Evolutionary conservation across 92 coral and sea anemone genomes (phyloP).

Genomic region (Parazoanthus swiftii): DNA sequence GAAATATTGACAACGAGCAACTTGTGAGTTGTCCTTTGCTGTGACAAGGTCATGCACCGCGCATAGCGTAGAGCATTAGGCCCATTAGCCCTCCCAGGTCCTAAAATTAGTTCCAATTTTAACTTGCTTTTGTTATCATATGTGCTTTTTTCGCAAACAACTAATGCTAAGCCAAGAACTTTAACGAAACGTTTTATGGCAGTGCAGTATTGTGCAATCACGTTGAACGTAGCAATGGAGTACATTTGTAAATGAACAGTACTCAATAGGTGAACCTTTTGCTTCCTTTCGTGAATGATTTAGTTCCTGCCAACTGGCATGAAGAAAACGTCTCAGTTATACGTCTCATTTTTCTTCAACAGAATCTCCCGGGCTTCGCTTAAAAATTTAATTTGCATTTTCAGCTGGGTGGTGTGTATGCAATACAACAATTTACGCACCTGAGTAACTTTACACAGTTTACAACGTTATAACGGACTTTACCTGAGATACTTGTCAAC

Average conservation of each 20-base stretch:
- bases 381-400: not conserved
- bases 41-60: not conserved
- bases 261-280: not conserved
- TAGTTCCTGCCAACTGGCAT: not conserved
- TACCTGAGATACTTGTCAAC: not conserved
- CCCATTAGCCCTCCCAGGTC: not conserved
- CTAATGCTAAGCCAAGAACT: not conserved
- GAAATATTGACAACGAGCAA: not conserved
- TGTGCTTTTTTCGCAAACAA: no score
- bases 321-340: not conserved
- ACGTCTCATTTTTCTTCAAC: not conserved
- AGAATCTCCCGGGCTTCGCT: not conserved
- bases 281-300: not conserved
- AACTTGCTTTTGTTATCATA: not conserved
- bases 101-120: no score
- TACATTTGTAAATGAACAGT: no score
- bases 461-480: not conserved
- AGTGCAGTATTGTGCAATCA: not conserved
- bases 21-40: not conserved
- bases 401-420: not conserved
- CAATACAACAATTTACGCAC: not conserved
- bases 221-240: not conserved
- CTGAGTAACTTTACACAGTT: not conserved
- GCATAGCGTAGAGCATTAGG: no score
- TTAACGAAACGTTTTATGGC: not conserved